Percentiles rank a stretch among this genome's conserved stretches.
These are phyloP conservation scores for Canis aureus DNA, from an alignment of 2,113 vertebrate species.

Conservation along the genomic window DNA sequence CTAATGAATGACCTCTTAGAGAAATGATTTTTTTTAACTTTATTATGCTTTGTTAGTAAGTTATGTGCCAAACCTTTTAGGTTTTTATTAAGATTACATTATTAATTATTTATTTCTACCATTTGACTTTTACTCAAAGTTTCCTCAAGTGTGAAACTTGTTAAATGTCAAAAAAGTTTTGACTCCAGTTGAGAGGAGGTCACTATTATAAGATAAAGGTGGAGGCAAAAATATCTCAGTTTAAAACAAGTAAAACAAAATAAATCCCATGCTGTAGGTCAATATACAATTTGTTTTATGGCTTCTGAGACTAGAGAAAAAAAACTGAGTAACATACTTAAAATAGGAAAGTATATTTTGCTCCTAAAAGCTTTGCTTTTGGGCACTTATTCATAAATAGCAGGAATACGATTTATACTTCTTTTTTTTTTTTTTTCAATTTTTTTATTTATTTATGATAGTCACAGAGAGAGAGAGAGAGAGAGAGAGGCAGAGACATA, in stretches of 20 bases:
- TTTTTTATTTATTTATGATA: no score
- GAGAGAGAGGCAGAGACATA: no score
- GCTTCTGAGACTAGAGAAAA: slow-evolving; percentile 22
- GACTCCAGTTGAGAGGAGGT: background rate
- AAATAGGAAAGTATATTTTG: slow-evolving; percentile 30
- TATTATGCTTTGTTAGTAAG: slow-evolving; percentile 30
- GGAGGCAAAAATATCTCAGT: slow-evolving; percentile 2
- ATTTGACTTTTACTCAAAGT: slow-evolving; percentile 12
- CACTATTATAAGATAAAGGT: slow-evolving; percentile 3
- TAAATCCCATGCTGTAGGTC: background rate
- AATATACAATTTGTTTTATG: background rate
- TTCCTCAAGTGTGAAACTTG: slow-evolving; percentile 47
- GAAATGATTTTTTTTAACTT: background rate
- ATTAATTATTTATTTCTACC: slow-evolving; percentile 38
- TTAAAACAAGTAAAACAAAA: slow-evolving; percentile 48
- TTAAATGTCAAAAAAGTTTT: slow-evolving; percentile 1
- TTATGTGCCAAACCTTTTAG: background rate
- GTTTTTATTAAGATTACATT: background rate
- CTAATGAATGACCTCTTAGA: background rate
- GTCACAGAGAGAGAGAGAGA: no score
- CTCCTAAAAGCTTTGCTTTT: slow-evolving; percentile 35
- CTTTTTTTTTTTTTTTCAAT: no score
- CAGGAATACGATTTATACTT: slow-evolving; percentile 17
- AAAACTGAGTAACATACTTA: slow-evolving; percentile 20
- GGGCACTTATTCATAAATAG: background rate